These are phyloP conservation scores for Pollachius pollachius DNA, from an alignment of 2,113 vertebrate genomes.

Conservation along the genomic window DNA sequence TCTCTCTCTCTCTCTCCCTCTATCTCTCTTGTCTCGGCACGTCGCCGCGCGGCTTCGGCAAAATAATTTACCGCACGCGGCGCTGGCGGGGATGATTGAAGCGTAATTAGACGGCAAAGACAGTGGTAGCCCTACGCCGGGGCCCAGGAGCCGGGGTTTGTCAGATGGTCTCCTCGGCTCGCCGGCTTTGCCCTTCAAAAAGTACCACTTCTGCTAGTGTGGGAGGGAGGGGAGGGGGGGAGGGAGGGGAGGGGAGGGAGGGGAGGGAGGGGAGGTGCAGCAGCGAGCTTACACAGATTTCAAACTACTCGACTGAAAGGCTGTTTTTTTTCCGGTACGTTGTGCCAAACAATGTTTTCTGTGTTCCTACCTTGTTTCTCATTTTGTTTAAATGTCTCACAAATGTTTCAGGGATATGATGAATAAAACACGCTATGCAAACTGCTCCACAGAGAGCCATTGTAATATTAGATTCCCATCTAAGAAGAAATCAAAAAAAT, in stretches of 20 bases:
- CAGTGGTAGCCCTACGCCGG: slow-evolving; percentile 62
- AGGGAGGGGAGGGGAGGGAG: neutral
- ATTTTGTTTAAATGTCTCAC: no score
- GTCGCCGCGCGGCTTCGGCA: slow-evolving; percentile 50
- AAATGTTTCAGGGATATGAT: no score
- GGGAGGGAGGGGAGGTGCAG: neutral
- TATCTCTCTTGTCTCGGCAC: slow-evolving; percentile 38
- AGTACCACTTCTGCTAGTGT: slow-evolving; percentile 51
- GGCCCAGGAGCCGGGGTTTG: slow-evolving; percentile 51
- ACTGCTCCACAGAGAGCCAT: no score
- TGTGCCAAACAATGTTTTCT: no score
- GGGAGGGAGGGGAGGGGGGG: neutral
- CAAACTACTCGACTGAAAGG: no score
- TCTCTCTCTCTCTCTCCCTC: slow-evolving; percentile 13
- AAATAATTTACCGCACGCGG: slow-evolving; percentile 77
- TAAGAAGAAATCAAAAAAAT: no score
- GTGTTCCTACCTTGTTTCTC: no score
- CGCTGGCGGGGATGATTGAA: slow-evolving; percentile 72
- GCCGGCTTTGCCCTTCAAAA: slow-evolving; percentile 68
- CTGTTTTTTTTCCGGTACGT: no score
- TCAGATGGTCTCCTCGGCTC: slow-evolving; percentile 67
- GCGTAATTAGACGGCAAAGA: slow-evolving; percentile 75
- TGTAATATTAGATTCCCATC: no score
- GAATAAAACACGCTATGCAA: no score
- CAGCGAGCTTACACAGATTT: no score